Evolutionary conservation across 2,888 invertebrate species (phyloP), one percentile per base, ranked within the genome.

Genomic region (Plusia festucae): DNA sequence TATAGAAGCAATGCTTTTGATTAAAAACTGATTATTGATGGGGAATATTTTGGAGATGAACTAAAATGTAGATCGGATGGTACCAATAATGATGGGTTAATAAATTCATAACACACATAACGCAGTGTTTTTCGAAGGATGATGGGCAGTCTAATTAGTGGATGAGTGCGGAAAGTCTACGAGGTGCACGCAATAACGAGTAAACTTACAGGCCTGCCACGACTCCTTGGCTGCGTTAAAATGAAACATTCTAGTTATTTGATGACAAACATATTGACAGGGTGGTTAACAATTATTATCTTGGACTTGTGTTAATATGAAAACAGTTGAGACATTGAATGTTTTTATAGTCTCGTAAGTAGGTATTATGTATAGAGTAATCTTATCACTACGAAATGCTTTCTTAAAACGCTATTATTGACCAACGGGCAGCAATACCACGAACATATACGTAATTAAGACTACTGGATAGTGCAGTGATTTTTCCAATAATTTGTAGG

Each of bases 131-230:
- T 22, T 53, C 3, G 27, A 34, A 44, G 3, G n/a, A 24, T 24
- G 15, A 24, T 49, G 15, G 30, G 18, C 13, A 32, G 13, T 22
- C 27, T 11, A 13, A 40, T 34, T 49, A 40, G 53, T 60, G 54
- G 20, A 40, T 24, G 7, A 56, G 32, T 56, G 56, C 52, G 53
- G 53, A 56, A 53, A 65, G 62, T 62, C 60, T 73, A 72, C 49
- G 59, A 53, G 56, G 75, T 81, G 74, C 68, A 73, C 60, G 53
- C 68, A 70, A 51, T 57, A 60, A 60, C 22, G 60, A 65, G 65
- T 30, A 73, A 76, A 96, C 96, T 96, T 96, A 96, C 96, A 95
- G 88, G 95, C 96, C 90, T 96, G 96, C 97, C 97, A 97, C 78
- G 96, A 96, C 95, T 96, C 96, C 95, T 96, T 96, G 80, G 96